phyloP scores from a whole-genome alignment of 2,888 invertebrate species.

The Hanleya hanleyi region DNA sequence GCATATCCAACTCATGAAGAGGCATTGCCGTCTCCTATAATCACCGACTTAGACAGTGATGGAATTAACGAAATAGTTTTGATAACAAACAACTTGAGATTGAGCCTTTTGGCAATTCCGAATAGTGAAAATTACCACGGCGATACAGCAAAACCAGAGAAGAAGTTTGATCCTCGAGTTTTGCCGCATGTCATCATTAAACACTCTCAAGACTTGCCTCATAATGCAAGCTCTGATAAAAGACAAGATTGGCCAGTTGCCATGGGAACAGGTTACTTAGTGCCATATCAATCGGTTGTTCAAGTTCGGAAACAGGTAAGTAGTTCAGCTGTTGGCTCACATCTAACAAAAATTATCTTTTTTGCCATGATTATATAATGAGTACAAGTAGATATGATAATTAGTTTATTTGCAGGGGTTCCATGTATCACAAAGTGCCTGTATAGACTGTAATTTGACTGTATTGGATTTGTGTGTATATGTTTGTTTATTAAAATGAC shows the following conservation, averaged over 20 bases:
- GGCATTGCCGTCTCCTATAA: constrained; percentile 56
- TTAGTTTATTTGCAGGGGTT: too few relatives aligned
- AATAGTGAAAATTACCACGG: constrained; percentile 41
- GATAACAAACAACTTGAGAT: constrained; percentile 59
- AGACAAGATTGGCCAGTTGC: constrained; percentile 53
- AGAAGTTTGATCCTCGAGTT: constrained; percentile 15
- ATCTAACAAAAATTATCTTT: neutral
- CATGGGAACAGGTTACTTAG: constrained; percentile 59
- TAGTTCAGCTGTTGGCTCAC: neutral
- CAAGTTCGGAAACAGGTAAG: constrained; percentile 64
- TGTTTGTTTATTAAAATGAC: too few relatives aligned
- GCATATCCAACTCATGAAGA: constrained; percentile 53
- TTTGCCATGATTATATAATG: too few relatives aligned
- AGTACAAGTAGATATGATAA: too few relatives aligned
- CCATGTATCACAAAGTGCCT: too few relatives aligned
- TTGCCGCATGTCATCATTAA: constrained; percentile 65
- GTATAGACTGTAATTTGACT: too few relatives aligned
- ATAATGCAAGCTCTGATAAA: constrained; percentile 29
- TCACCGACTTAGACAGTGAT: constrained; percentile 69
- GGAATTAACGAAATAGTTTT: constrained; percentile 67
- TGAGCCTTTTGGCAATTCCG: constrained; percentile 61
- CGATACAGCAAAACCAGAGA: constrained; percentile 46
- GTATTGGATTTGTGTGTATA: too few relatives aligned
- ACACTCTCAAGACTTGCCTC: constrained; percentile 51
- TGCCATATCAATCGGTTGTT: constrained; percentile 50